phyloP scores from a whole-genome alignment of 2,888 invertebrate species.

The Ethmia dodecea region DNA sequence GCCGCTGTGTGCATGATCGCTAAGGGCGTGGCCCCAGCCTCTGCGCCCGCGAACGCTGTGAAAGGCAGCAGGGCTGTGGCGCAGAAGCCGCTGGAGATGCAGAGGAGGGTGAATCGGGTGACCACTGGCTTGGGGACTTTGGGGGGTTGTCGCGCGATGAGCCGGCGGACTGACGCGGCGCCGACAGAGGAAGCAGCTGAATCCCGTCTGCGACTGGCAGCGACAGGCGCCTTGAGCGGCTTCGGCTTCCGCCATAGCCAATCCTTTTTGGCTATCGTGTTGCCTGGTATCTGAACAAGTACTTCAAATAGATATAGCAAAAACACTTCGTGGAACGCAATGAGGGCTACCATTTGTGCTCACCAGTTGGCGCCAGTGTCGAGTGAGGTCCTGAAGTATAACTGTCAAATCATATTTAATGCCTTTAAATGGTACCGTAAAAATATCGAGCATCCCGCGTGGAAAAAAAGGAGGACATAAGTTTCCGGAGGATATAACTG shows the following conservation, averaged over 20 bases:
- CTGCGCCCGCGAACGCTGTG: slow-evolving; percentile 67
- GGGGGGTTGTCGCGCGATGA: slow-evolving; percentile 77
- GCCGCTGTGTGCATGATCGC: slow-evolving; percentile 79
- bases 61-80: slow-evolving; percentile 81
- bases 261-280: slow-evolving; percentile 63
- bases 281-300: slow-evolving; percentile 54
- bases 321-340: no score
- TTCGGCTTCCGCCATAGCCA: slow-evolving; percentile 68
- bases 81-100: slow-evolving; percentile 78
- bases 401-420: no score
- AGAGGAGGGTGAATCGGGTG: slow-evolving; percentile 70
- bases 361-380: no score
- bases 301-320: background rate
- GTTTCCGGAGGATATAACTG: no score
- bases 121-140: slow-evolving; percentile 69
- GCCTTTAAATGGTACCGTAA: no score
- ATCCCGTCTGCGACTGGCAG: slow-evolving; percentile 75
- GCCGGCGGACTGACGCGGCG: slow-evolving; percentile 85
- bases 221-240: slow-evolving; percentile 31
- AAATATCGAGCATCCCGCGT: no score
- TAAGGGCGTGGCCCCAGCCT: slow-evolving; percentile 80
- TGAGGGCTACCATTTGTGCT: no score
- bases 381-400: no score
- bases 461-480: no score
- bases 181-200: slow-evolving; percentile 86